Evolutionary conservation across 2,888 invertebrate genomes (phyloP).

Genomic region (Ernsta delagoae): DNA sequence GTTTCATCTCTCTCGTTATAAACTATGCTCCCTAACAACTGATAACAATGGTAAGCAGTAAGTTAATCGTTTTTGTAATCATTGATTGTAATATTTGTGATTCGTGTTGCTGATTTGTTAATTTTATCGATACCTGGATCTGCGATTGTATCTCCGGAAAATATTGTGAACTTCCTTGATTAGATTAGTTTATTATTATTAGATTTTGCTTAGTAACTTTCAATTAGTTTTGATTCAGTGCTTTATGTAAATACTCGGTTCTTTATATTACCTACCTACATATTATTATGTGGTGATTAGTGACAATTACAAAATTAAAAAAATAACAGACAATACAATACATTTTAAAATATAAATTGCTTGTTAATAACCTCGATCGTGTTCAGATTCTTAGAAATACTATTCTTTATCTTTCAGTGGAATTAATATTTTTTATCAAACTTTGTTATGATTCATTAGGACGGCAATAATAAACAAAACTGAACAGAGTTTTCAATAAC

Average conservation of each 20-base stretch:
- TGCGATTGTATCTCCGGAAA: constrained; percentile 7
- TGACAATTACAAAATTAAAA: too few relatives aligned
- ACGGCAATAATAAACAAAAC: neutral
- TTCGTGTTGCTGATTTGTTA: constrained; percentile 6
- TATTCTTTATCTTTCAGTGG: neutral
- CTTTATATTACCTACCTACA: too few relatives aligned
- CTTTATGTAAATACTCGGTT: too few relatives aligned
- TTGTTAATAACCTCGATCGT: neutral
- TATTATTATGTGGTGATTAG: too few relatives aligned
- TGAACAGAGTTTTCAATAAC: neutral
- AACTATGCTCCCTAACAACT: constrained; percentile 36
- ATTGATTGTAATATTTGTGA: constrained; percentile 7
- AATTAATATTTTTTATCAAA: neutral
- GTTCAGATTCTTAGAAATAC: neutral
- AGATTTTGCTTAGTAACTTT: neutral
- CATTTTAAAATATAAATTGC: too few relatives aligned
- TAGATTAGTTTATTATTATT: neutral
- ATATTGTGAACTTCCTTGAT: constrained; percentile 6
- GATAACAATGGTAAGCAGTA: constrained; percentile 41
- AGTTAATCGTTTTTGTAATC: constrained; percentile 32
- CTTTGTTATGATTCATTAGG: neutral
- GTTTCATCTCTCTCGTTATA: constrained; percentile 10
- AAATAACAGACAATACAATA: too few relatives aligned
- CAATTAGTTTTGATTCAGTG: neutral
- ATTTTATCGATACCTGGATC: constrained; percentile 18